Conservation (phyloP, 2,797 vertebrate species). For the Melanotaenia parkinsoni region DNA sequence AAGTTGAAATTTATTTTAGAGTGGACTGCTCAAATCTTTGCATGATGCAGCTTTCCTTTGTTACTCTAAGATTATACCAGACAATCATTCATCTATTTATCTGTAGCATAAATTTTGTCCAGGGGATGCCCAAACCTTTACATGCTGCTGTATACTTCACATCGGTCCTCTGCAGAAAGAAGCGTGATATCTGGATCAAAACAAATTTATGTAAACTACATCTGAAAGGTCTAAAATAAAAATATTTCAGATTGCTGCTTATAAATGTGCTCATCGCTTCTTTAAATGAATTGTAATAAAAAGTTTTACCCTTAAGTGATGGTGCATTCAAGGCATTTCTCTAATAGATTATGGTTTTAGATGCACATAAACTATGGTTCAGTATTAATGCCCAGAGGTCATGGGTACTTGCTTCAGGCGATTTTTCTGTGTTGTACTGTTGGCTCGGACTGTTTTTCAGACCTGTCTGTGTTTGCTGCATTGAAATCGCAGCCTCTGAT, state of each 20-base stretch:
- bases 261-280: background rate
- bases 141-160: background rate
- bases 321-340: background rate
- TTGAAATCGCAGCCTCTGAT: background rate
- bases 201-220: background rate
- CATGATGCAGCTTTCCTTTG: background rate
- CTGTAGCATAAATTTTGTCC: background rate
- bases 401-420: background rate
- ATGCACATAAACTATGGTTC: background rate
- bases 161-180: background rate
- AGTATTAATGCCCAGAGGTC: background rate
- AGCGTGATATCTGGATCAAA: background rate
- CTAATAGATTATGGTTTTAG: background rate
- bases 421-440: background rate
- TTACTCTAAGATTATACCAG: background rate
- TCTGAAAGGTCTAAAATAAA: background rate
- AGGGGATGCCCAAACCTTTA: background rate
- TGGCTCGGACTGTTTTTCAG: conserved; percentile 10
- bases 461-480: conserved; percentile 4
- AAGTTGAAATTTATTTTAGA: background rate
- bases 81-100: background rate
- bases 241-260: background rate
- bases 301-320: background rate
- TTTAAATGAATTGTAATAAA: conserved; percentile 4
- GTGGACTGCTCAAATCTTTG: background rate